Conservation (phyloP, 2,888 invertebrate genomes). For the Drosophila cracens region DNA sequence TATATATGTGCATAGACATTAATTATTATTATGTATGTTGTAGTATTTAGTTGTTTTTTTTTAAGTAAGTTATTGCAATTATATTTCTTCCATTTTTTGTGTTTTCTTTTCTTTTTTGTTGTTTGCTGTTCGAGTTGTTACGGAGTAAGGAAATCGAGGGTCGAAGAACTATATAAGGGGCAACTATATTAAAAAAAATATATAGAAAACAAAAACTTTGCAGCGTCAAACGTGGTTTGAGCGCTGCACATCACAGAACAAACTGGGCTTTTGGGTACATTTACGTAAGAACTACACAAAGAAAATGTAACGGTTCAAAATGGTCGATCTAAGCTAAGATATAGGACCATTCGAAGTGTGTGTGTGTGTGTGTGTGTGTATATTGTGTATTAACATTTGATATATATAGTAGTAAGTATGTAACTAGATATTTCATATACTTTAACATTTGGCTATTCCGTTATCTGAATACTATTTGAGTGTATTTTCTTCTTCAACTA, state of each 20-base stretch:
- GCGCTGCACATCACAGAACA: slow-evolving; percentile 81
- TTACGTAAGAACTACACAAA: slow-evolving; percentile 50
- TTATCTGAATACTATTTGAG: slow-evolving; percentile 55
- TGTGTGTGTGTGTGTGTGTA: slow-evolving; percentile 10
- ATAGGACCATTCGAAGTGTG: slow-evolving; percentile 10
- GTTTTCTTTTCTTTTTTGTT: slow-evolving; percentile 5
- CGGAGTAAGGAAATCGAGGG: slow-evolving; percentile 25
- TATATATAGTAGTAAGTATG: slow-evolving; percentile 30
- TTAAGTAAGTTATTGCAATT: slow-evolving; percentile 50
- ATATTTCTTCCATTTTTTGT: slow-evolving; percentile 27
- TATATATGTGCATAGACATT: slow-evolving; percentile 2
- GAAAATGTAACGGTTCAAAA: slow-evolving; percentile 20
- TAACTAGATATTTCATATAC: slow-evolving; percentile 38
- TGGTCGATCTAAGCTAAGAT: slow-evolving; percentile 28
- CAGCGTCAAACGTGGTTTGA: slow-evolving; percentile 57
- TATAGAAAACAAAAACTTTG: slow-evolving; percentile 58
- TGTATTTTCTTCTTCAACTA: slow-evolving; percentile 28
- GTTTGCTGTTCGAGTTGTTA: slow-evolving; percentile 47
- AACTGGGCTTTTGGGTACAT: slow-evolving; percentile 68
- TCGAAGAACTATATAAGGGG: slow-evolving; percentile 19
- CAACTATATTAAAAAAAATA: slow-evolving; percentile 23
- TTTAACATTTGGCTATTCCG: slow-evolving; percentile 60
- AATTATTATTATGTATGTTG: slow-evolving; percentile 13
- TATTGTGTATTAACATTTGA: slow-evolving; percentile 46
- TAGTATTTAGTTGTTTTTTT: slow-evolving; percentile 12